Evolutionary conservation across 2,888 invertebrate species (phyloP), one percentile per base, ranked within the genome.

Genomic region (Drosophila ezoana): DNA sequence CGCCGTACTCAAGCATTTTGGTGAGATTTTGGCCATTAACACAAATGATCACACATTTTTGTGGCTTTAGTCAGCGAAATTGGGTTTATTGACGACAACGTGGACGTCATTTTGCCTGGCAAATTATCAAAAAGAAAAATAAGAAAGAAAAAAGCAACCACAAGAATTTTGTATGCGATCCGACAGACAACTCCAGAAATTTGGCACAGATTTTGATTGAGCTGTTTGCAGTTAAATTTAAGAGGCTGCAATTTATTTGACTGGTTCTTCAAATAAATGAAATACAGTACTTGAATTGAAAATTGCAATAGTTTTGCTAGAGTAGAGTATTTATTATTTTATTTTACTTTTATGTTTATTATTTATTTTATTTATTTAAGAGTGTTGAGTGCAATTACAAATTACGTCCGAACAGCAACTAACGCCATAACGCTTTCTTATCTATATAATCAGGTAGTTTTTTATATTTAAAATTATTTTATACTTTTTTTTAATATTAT

Each of bases 11-110:
- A 61, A 63, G 57, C 43, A 54, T 54, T 70, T 72, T 71, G 82
- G 79, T 81, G 79, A 72, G 77, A 87, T 70, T 69, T 76, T 82
- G 76, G 74, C 63, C 82, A 85, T 85, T 85, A 85, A 74, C 82
- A 84, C 74, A 87, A 82, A 78, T 80, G 73, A 71, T 62, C n/a
- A 38, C 44, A 72, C 64, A 85, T 82, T 68, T 76, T 73, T 83
- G 41, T 33, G 49, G 72, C 18, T 72, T 63, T 76, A 79, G 81
- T 82, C 86, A 83, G 76, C 67, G 48, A 32, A 61, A 63, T 63
- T 64, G 54, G 63, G 44, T 60, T 65, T 49, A 75, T 75, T 70
- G 61, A 72, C 77, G 75, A 64, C 77, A 72, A 58, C 52, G 38
- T 65, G 69, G 54, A 78, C 81, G 81, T 82, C 86, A 82, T 70